A percentile compares a stretch with the other conserved stretches of the same genome.
phyloP scores from a whole-genome alignment of 1,140 invertebrate species.

The Bombus difficillimus region DNA sequence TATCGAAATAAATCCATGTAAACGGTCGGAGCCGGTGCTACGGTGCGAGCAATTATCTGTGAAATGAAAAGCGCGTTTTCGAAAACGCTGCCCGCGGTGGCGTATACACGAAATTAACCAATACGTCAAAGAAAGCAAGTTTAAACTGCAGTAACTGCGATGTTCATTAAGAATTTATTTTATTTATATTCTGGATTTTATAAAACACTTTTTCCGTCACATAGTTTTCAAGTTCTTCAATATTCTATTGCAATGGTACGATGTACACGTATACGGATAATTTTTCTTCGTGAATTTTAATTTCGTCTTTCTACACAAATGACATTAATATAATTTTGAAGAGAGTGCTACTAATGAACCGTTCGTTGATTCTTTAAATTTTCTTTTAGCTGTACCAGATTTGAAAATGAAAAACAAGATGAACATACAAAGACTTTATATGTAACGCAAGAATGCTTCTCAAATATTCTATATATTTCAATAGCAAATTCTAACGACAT shows the following conservation, averaged over 20 bases:
- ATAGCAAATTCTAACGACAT: too few relatives aligned
- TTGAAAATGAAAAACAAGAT: too few relatives aligned
- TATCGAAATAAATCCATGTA: not conserved
- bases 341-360: not conserved
- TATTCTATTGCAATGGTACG: not conserved
- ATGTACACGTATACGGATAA: not conserved
- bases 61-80: slow-evolving; percentile 2
- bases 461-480: too few relatives aligned
- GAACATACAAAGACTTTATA: too few relatives aligned
- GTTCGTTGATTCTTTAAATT: too few relatives aligned
- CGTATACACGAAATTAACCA: not conserved
- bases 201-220: too few relatives aligned
- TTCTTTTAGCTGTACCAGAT: too few relatives aligned
- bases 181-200: not conserved
- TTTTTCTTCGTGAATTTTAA: not conserved
- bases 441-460: too few relatives aligned
- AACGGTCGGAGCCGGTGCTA: not conserved
- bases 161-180: not conserved
- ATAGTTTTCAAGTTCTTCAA: too few relatives aligned
- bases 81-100: not conserved
- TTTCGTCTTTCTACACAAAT: not conserved
- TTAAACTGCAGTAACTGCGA: not conserved
- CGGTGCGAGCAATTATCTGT: not conserved
- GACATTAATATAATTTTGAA: not conserved
- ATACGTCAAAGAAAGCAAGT: not conserved